These are phyloP conservation scores for Gallinago undulata DNA, from an alignment of 2,113 vertebrate species.

Conservation along the genomic window DNA sequence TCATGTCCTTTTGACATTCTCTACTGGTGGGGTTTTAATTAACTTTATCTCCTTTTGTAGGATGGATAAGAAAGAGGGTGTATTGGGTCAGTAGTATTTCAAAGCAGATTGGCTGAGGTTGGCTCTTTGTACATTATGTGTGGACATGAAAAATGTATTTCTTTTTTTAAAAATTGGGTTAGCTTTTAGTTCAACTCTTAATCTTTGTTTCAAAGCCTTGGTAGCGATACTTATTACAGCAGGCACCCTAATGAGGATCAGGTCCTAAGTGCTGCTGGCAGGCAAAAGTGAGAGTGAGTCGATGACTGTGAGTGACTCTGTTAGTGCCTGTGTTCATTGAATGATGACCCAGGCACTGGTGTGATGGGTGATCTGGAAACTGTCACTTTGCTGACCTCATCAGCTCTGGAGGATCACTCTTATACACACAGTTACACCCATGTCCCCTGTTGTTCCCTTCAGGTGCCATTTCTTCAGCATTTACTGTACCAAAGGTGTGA, in stretches of 20 bases:
- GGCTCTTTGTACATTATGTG: not conserved
- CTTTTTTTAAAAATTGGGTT: not conserved
- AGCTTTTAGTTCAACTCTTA: not conserved
- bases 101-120: not conserved
- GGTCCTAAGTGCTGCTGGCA: not conserved
- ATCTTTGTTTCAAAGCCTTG: not conserved
- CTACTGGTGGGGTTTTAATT: not conserved
- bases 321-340: not conserved
- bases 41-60: not conserved
- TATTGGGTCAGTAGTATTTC: not conserved
- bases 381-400: not conserved
- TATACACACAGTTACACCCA: not conserved
- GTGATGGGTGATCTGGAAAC: not conserved
- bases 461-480: not conserved
- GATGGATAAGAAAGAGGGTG: not conserved
- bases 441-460: too few relatives aligned
- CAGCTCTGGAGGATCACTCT: fast-evolving
- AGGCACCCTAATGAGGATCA: not conserved
- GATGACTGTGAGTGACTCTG: not conserved
- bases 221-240: not conserved
- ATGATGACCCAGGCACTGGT: not conserved
- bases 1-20: not conserved
- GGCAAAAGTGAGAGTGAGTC: not conserved
- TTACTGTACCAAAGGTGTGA: not conserved
- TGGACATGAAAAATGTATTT: not conserved